phyloP scores from a whole-genome alignment of 2,888 invertebrate genomes.

The Neria commutata region DNA sequence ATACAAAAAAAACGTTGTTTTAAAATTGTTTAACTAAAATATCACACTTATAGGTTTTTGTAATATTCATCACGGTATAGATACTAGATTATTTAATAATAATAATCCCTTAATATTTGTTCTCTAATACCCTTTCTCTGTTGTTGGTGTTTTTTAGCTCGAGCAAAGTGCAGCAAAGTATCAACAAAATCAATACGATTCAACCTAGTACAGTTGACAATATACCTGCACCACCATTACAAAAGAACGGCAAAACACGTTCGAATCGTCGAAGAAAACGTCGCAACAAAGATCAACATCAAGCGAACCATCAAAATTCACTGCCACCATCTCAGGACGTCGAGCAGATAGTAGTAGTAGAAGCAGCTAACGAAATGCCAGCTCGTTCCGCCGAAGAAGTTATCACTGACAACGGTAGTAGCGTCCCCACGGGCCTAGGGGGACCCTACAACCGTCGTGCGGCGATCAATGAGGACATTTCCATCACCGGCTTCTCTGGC shows the following conservation, averaged over 20 bases:
- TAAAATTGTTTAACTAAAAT: too few species aligned
- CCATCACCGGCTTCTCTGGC: constrained; percentile 83
- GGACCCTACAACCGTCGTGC: constrained; percentile 44
- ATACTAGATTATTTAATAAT: constrained; percentile 1
- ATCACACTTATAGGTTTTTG: too few species aligned
- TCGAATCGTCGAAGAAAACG: constrained; percentile 54
- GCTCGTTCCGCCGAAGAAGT: constrained; percentile 69
- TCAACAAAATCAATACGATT: constrained; percentile 40
- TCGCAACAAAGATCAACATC: constrained; percentile 50
- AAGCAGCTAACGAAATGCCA: constrained; percentile 65
- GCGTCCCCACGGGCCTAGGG: constrained; percentile 48
- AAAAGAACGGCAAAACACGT: constrained; percentile 46
- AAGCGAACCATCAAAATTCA: constrained; percentile 44
- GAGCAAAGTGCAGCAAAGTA: constrained; percentile 44
- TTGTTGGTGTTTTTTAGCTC: constrained; percentile 22
- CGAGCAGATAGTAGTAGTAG: constrained; percentile 43
- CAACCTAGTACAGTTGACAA: constrained; percentile 42
- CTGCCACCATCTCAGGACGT: constrained; percentile 27
- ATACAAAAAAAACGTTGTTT: too few species aligned
- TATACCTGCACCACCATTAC: constrained; percentile 37
- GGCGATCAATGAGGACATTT: constrained; percentile 70
- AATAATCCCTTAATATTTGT: constrained; percentile 5
- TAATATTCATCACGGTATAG: constrained; percentile 11
- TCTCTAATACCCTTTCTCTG: constrained; percentile 20
- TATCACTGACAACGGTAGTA: constrained; percentile 53